A percentile compares a stretch with the other conserved stretches of the same genome.
phyloP scores from a whole-genome alignment of 2,113 vertebrate species.

The Paracanthobrama guichenoti region DNA sequence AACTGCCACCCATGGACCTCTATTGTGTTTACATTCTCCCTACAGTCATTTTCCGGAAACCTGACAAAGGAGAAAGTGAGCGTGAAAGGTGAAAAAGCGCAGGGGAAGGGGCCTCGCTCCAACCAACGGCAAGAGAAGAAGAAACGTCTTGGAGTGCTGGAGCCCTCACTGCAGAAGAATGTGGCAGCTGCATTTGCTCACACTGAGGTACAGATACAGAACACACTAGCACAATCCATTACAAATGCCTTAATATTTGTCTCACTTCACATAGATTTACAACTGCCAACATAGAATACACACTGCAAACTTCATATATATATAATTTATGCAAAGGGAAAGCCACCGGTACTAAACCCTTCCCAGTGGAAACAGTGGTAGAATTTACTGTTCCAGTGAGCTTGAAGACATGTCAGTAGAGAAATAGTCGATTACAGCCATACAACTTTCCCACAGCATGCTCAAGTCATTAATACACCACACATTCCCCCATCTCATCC shows the following conservation, averaged over 20 bases:
- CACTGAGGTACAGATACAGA: constrained; percentile 41
- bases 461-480: constrained; percentile 23
- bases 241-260: not conserved
- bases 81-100: constrained; percentile 37
- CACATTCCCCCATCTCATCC: constrained; percentile 26
- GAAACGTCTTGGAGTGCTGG: constrained; percentile 41
- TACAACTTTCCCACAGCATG: constrained; percentile 5
- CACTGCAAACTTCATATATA: not conserved
- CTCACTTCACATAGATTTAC: not conserved
- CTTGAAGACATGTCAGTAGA: constrained; percentile 21
- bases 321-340: no score
- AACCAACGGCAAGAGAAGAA: constrained; percentile 52
- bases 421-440: constrained; percentile 44
- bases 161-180: constrained; percentile 53
- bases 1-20: constrained; percentile 20
- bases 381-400: constrained; percentile 19
- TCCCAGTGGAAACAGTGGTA: constrained; percentile 40
- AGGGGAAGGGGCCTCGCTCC: constrained; percentile 22
- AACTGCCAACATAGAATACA: not conserved
- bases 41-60: constrained; percentile 49
- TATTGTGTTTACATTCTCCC: constrained; percentile 27
- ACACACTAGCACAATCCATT: not conserved
- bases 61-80: constrained; percentile 48
- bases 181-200: constrained; percentile 53
- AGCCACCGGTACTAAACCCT: not conserved